Conservation (phyloP, 2,113 vertebrate species). For the Lepisosteus oculatus region DNA sequence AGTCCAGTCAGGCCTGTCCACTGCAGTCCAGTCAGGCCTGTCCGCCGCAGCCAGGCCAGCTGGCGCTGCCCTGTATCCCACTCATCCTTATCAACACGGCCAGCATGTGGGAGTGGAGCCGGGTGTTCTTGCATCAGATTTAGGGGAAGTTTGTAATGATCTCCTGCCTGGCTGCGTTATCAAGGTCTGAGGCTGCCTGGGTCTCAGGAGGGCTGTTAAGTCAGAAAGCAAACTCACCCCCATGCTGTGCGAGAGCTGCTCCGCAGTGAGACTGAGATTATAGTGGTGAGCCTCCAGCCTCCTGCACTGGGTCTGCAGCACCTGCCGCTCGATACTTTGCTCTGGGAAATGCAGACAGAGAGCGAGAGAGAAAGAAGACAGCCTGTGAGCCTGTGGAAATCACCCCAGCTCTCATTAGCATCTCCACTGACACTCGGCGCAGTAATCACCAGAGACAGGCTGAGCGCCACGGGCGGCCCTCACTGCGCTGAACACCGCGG, state of each 20-base stretch:
- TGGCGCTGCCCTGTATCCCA: background rate
- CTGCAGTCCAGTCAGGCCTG: too few species aligned
- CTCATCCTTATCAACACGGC: background rate
- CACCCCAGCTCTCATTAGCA: slow-evolving; percentile 26
- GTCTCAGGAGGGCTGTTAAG: slow-evolving; percentile 3
- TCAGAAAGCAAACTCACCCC: slow-evolving; percentile 71
- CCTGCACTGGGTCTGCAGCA: slow-evolving; percentile 90
- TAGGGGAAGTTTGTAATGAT: slow-evolving; percentile 4
- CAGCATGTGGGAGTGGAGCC: background rate
- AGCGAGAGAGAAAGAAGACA: background rate
- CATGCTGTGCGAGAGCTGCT: slow-evolving; percentile 95
- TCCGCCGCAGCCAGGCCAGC: too few species aligned
- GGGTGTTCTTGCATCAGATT: background rate
- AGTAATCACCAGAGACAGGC: slow-evolving; percentile 15
- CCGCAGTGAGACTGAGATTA: slow-evolving; percentile 88
- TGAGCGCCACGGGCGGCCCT: slow-evolving; percentile 10
- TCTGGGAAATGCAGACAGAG: slow-evolving; percentile 59
- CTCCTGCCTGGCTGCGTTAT: background rate
- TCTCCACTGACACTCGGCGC: slow-evolving; percentile 3
- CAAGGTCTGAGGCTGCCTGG: background rate
- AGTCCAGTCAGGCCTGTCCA: too few species aligned
- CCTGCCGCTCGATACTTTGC: slow-evolving; percentile 91
- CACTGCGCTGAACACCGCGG: background rate
- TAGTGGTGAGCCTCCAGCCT: slow-evolving; percentile 94
- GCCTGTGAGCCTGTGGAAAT: background rate